These are phyloP conservation scores for Cinclus cinclus DNA, from an alignment of 2,113 vertebrate genomes.

Conservation along the genomic window DNA sequence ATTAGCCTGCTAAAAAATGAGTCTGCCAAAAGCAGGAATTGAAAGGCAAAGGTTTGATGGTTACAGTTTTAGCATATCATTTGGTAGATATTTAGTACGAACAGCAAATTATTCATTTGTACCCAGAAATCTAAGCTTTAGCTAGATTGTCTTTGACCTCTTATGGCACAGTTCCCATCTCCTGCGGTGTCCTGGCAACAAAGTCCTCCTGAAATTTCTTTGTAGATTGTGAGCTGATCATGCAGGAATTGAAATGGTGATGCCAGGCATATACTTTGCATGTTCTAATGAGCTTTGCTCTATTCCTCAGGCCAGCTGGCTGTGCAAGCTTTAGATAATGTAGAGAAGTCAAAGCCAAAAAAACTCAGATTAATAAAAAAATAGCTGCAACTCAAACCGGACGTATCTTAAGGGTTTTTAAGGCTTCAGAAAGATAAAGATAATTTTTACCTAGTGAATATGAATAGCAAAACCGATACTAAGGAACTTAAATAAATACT, in stretches of 20 bases:
- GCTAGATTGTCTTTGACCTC: background rate
- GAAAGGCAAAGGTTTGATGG: background rate
- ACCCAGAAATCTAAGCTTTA: background rate
- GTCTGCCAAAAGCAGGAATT: background rate
- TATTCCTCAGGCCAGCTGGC: conserved; percentile 20
- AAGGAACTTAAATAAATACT: background rate
- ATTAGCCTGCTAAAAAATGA: background rate
- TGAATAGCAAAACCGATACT: background rate
- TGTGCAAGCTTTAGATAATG: background rate
- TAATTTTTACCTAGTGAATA: background rate
- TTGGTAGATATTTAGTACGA: background rate
- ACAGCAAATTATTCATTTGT: background rate
- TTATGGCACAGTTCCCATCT: background rate
- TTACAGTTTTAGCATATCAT: background rate
- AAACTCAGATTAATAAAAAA: background rate
- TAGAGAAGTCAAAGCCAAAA: background rate
- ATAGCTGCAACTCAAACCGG: background rate
- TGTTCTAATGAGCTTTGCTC: conserved; percentile 19
- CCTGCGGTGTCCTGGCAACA: background rate
- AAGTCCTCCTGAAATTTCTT: background rate
- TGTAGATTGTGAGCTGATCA: background rate
- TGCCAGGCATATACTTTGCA: conserved; percentile 12
- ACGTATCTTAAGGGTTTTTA: background rate
- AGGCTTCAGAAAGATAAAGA: background rate
- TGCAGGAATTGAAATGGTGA: conserved; percentile 1